A percentile compares a stretch with the other conserved stretches of the same genome.
Conservation (phyloP, 2,113 vertebrate genomes). For the Pelecanus crispus region DNA sequence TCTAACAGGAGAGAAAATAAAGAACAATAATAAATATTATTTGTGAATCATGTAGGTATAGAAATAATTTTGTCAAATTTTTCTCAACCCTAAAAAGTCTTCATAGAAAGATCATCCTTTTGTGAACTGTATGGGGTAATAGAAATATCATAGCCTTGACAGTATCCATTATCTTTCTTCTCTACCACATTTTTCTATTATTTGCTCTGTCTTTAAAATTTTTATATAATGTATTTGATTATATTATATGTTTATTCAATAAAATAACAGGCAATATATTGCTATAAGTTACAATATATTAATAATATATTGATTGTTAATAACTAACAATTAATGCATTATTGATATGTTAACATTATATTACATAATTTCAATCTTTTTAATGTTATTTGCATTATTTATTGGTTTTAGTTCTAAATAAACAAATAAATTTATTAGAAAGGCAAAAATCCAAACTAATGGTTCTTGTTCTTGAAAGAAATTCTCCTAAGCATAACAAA, state of each 20-base stretch:
- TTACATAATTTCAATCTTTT: not conserved
- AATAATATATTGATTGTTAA: not conserved
- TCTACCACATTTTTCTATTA: not conserved
- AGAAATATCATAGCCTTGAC: not conserved
- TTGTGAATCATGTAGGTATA: not conserved
- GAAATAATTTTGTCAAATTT: not conserved
- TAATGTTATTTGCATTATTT: not conserved
- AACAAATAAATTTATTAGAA: not conserved
- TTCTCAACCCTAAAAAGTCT: not conserved
- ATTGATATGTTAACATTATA: not conserved
- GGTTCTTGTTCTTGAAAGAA: not conserved
- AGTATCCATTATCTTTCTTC: not conserved
- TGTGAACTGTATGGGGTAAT: not conserved
- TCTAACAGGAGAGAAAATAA: not conserved
- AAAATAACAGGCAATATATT: not conserved
- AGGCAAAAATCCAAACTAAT: not conserved
- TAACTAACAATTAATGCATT: not conserved
- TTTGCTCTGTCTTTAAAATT: not conserved
- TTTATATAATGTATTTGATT: not conserved
- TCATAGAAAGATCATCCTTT: not conserved
- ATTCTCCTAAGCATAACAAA: not conserved
- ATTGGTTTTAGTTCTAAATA: not conserved
- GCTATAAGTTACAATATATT: not conserved
- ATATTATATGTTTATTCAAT: not conserved
- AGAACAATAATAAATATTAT: not conserved